Evolutionary conservation across 2,888 invertebrate species (phyloP).

Genomic region (Catocala sponsa): DNA sequence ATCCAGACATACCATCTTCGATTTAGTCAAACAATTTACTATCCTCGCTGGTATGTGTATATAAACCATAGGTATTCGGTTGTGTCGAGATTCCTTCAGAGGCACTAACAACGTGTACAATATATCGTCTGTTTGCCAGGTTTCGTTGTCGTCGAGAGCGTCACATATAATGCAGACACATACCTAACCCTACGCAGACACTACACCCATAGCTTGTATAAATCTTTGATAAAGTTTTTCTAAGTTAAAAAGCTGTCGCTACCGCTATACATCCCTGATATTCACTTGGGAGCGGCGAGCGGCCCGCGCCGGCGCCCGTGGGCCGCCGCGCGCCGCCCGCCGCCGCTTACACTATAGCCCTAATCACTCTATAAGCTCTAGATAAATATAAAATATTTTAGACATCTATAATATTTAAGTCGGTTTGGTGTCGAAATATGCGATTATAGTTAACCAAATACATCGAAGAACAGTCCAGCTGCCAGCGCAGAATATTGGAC

Average conservation of each 20-base stretch:
- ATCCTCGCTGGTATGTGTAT: too few species aligned
- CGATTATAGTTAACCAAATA: conserved; percentile 70
- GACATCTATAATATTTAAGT: conserved; percentile 74
- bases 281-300: conserved; percentile 57
- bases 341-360: conserved; percentile 72
- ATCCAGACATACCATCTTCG: too few species aligned
- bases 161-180: conserved; percentile 52
- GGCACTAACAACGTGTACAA: too few species aligned
- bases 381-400: conserved; percentile 83
- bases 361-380: conserved; percentile 87
- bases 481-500: conserved; percentile 77
- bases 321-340: conserved; percentile 39
- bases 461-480: conserved; percentile 74
- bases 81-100: too few species aligned
- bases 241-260: conserved; percentile 78
- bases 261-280: conserved; percentile 80
- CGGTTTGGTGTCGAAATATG: conserved; percentile 79
- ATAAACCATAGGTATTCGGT: too few species aligned
- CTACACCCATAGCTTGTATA: conserved; percentile 79
- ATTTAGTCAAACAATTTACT: too few species aligned
- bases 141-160: conserved; percentile 49
- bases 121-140: conserved; percentile 23
- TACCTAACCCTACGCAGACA: conserved; percentile 67
- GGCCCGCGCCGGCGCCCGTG: conserved; percentile 37
- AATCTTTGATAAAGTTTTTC: conserved; percentile 77